Percentiles rank a stretch among this genome's conserved stretches.
Evolutionary conservation across 1,140 invertebrate genomes (phyloP).

Genomic region (Caenorhabditis elegans): WBcel235 BX284603.4:4934001-4934500

Average conservation of each 20-base stretch:
- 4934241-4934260: background rate
- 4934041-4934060: background rate
- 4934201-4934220: background rate
- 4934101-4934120: background rate
- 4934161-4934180: background rate
- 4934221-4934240: background rate
- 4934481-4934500: too few species aligned
- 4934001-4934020: background rate
- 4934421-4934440: too few species aligned
- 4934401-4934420: too few species aligned
- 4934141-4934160: background rate
- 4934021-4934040: background rate
- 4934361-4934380: too few species aligned
- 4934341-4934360: too few species aligned
- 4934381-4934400: too few species aligned
- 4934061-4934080: background rate
- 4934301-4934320: too few species aligned
- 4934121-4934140: background rate
- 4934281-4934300: too few species aligned
- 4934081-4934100: background rate
- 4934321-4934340: too few species aligned
- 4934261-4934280: too few species aligned
- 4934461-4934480: too few species aligned
- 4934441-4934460: too few species aligned
- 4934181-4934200: background rate